Evolutionary conservation across 2,113 vertebrate genomes (phyloP).

Genomic region (Vireo altiloquus): DNA sequence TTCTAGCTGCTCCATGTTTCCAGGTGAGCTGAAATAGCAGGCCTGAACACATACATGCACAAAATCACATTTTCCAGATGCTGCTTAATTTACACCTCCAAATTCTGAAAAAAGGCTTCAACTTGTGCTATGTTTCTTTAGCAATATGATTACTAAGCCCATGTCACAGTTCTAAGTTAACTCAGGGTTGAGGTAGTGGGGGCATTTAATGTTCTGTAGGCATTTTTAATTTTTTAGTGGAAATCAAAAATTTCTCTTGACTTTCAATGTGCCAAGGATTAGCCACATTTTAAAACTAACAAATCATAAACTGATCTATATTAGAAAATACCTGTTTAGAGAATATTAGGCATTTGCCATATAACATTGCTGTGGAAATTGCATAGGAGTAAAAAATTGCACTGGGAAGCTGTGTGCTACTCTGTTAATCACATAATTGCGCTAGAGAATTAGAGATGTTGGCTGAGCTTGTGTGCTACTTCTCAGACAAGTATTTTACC

Average conservation of each 20-base stretch:
- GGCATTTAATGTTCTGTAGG: not conserved
- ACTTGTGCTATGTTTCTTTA: not conserved
- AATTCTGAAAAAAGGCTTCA: not conserved
- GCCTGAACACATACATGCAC: not conserved
- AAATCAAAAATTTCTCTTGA: not conserved
- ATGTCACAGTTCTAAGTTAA: not conserved
- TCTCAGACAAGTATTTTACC: not conserved
- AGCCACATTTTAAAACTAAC: not conserved
- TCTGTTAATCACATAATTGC: not conserved
- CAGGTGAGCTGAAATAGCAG: not conserved
- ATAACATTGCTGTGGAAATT: not conserved
- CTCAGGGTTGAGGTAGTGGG: fast-evolving
- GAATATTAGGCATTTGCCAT: not conserved
- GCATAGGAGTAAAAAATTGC: not conserved
- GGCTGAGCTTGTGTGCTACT: not conserved
- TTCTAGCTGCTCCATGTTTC: not conserved
- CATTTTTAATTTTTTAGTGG: not conserved
- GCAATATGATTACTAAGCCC: not conserved
- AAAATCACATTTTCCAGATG: not conserved
- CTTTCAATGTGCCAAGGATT: not conserved
- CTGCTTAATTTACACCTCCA: not conserved
- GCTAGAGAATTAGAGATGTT: not conserved
- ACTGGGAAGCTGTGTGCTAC: not conserved
- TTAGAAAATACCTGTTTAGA: not conserved
- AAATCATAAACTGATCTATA: not conserved